Percentiles rank a stretch among this genome's conserved stretches.
phyloP scores from a whole-genome alignment of 2,797 vertebrate genomes.

The Oceanodroma leucorhoa region DNA sequence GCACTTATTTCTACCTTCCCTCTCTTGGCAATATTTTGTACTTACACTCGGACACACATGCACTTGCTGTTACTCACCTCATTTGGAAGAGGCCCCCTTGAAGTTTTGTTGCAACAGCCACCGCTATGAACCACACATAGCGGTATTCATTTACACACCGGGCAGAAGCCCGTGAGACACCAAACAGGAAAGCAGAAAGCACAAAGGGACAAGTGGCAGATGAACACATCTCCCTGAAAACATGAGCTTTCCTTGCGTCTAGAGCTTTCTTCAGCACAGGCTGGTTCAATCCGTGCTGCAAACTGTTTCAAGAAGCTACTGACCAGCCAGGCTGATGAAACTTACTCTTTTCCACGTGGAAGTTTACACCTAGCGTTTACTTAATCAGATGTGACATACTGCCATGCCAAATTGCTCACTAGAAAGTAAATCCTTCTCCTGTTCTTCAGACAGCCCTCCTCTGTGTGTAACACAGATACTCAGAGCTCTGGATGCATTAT shows the following conservation, averaged over 20 bases:
- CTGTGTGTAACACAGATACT: background rate
- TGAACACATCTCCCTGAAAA: background rate
- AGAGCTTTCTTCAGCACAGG: background rate
- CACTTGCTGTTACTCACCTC: background rate
- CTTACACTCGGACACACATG: background rate
- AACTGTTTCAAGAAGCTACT: background rate
- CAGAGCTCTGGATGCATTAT: background rate
- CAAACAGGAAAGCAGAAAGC: background rate
- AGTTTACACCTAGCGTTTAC: background rate
- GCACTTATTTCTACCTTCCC: background rate
- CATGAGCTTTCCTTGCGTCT: background rate
- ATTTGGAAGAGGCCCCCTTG: background rate
- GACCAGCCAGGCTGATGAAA: background rate
- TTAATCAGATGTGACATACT: background rate
- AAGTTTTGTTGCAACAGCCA: background rate
- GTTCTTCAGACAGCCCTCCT: constrained; percentile 27
- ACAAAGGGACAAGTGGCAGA: background rate
- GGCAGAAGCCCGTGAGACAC: background rate
- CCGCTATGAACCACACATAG: background rate
- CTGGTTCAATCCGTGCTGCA: background rate
- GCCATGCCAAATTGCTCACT: background rate
- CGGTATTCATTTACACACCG: background rate
- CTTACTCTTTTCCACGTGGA: background rate
- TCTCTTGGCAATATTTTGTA: background rate
- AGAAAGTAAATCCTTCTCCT: background rate